These are phyloP conservation scores for Pegoplata infirma DNA, from an alignment of 2,888 invertebrate genomes.

Conservation along the genomic window DNA sequence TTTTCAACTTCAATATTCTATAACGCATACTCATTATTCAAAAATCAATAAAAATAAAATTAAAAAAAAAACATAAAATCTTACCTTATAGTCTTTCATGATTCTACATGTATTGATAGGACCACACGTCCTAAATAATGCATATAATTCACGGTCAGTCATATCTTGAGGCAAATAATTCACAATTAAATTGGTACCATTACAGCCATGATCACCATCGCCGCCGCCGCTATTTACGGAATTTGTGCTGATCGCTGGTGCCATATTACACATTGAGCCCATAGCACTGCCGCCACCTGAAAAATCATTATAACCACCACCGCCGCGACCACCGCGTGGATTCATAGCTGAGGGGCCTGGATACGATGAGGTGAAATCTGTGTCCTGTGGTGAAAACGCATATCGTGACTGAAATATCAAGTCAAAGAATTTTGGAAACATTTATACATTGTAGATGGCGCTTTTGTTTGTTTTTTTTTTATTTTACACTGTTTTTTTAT, in stretches of 20 bases:
- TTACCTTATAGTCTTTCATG: conserved; percentile 92
- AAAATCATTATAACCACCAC: conserved; percentile 76
- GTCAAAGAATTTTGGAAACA: conserved; percentile 73
- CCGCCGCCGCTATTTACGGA: conserved; percentile 72
- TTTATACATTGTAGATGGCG: conserved; percentile 69
- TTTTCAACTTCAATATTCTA: conserved; percentile 3
- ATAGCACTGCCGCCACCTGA: conserved; percentile 70
- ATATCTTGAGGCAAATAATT: conserved; percentile 97
- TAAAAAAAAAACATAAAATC: conserved; percentile 29
- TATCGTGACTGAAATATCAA: conserved; percentile 78
- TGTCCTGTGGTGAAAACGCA: conserved; percentile 79
- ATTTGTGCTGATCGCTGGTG: conserved; percentile 70
- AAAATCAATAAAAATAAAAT: neutral
- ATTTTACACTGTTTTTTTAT: conserved; percentile 66
- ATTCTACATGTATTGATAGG: conserved; percentile 94
- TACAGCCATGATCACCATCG: conserved; percentile 69
- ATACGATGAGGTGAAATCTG: conserved; percentile 78
- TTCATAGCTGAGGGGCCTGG: conserved; percentile 75
- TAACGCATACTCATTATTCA: neutral
- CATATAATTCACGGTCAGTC: conserved; percentile 93
- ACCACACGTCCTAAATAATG: conserved; percentile 92
- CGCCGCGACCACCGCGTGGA: conserved; percentile 71
- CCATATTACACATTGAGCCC: conserved; percentile 73
- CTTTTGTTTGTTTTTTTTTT: conserved; percentile 71
- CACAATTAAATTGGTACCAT: conserved; percentile 91